Evolutionary conservation across 2,113 vertebrate genomes (phyloP).

Genomic region (Datnioides undecimradiatus): DNA sequence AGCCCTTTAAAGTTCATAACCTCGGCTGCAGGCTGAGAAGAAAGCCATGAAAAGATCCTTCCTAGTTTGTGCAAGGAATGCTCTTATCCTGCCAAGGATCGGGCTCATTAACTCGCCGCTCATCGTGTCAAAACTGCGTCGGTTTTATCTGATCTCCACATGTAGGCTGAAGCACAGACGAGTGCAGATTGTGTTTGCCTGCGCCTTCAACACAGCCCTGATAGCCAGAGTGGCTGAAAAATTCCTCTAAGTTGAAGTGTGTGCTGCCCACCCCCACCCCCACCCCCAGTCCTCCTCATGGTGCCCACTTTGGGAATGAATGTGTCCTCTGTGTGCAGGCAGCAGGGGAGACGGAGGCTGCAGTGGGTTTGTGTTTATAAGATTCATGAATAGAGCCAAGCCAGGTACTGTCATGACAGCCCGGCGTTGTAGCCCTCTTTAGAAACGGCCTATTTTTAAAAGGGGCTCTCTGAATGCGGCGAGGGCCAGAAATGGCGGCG

Average conservation of each 20-base stretch:
- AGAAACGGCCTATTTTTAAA: conserved; percentile 41
- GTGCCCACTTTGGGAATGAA: conserved; percentile 81
- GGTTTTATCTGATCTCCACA: conserved; percentile 61
- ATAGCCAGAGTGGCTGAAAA: conserved; percentile 61
- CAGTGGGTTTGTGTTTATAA: conserved; percentile 61
- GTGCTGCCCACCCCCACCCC: conserved; percentile 11
- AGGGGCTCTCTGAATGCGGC: background rate
- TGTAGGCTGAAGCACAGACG: background rate
- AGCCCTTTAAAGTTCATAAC: conserved; percentile 57
- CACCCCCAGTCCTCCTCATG: conserved; percentile 52
- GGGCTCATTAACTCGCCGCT: conserved; percentile 62
- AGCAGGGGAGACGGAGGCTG: conserved; percentile 62
- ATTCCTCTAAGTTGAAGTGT: conserved; percentile 69
- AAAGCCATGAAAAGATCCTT: conserved; percentile 38
- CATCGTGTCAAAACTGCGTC: conserved; percentile 70
- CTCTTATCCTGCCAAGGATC: conserved; percentile 54
- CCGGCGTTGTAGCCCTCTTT: conserved; percentile 8
- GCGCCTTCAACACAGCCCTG: conserved; percentile 46
- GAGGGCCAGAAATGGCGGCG: conserved; percentile 7
- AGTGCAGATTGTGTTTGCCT: conserved; percentile 38
- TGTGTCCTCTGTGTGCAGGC: conserved; percentile 80
- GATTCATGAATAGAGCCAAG: conserved; percentile 60
- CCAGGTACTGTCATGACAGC: conserved; percentile 68
- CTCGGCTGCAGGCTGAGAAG: conserved; percentile 26
- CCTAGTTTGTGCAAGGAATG: conserved; percentile 61